Base-by-base conservation (phyloP, 2,888 invertebrate species). In the Drosophila aldrichi region DNA sequence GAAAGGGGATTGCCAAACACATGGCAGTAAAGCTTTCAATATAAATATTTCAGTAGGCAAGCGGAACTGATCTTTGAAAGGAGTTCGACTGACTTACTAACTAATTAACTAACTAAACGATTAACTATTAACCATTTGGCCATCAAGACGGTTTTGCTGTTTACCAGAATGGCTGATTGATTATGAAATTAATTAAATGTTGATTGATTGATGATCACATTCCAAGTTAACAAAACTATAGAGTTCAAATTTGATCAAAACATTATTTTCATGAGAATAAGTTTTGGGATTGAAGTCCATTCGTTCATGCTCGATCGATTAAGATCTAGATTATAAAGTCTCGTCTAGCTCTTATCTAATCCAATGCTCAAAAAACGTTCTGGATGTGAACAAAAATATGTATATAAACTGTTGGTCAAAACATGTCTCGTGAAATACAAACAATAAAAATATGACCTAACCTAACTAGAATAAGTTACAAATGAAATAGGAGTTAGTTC, bases 331-430 rank as follows among this genome's bases (percentile, higher is more conserved):
- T 16, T 38, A 22, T n/a, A 10, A 52, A 55, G 18, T 41, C 8
- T 16, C 9, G 55, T 29, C 41, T 41, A 41, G 9, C 20, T 34
- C 32, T 32, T 43, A 56, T 56, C 56, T 43, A 32, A 56, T 56
- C 55, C 14, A 7, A n/a, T 22, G 22, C 22, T 22, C 22, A 2
- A 22, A 22, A 22, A 22, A 2, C 25, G 29, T 29, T 29, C 29
- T 29, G 7, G 25, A 29, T 8, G 14, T 25, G 40, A 9, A 8
- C 2, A 40, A 54, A 18, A 8, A n/a, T n/a, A n/a, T n/a, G 18
- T 32, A 29, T 1, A 49, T 8, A 7, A 20, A 12, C 0, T 29
- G 6, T 12, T 4, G 12, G 14, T 4, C 18, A 49, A 34, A 49
- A 32, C 32, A 34, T 49, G 18, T 49, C 18, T 32, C 12, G 3